A percentile compares a stretch with the other conserved stretches of the same genome.
These are phyloP conservation scores for Sardina pilchardus DNA, from an alignment of 2,113 vertebrate species.

Conservation along the genomic window DNA sequence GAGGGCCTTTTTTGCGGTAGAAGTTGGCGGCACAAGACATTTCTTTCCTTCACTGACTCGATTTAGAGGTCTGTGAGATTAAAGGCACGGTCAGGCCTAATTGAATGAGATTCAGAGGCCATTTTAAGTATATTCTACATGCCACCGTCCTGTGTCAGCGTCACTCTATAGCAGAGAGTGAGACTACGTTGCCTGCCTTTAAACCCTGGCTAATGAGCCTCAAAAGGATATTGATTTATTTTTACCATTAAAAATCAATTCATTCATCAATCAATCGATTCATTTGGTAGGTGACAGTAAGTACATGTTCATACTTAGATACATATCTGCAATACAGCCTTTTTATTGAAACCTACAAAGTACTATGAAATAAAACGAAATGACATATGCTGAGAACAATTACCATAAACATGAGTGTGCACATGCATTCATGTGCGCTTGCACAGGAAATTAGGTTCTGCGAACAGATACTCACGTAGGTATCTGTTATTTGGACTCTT, in stretches of 20 bases:
- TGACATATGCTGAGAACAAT: background rate
- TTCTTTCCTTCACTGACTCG: slow-evolving; percentile 59
- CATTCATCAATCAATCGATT: too few species aligned
- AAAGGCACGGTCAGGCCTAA: slow-evolving; percentile 45
- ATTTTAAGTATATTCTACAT: background rate
- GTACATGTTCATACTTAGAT: too few species aligned
- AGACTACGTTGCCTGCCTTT: background rate
- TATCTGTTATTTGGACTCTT: slow-evolving; percentile 57
- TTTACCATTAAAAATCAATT: too few species aligned
- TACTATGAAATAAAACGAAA: background rate
- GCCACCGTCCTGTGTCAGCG: background rate
- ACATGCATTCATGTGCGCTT: background rate
- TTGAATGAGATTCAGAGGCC: slow-evolving; percentile 24
- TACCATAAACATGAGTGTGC: background rate
- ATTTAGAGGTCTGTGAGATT: slow-evolving; percentile 52
- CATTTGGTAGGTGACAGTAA: background rate
- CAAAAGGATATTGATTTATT: slow-evolving; percentile 12
- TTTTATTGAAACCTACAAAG: background rate
- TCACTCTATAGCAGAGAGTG: background rate
- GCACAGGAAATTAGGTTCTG: background rate
- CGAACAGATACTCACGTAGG: slow-evolving; percentile 64
- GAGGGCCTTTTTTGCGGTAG: slow-evolving; percentile 44
- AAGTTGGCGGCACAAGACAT: slow-evolving; percentile 51
- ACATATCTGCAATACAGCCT: background rate
- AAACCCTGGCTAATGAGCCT: background rate